A percentile compares a stretch with the other conserved stretches of the same genome.
Conservation (phyloP, 2,113 vertebrate species). For the Cephalopholis sonnerati region DNA sequence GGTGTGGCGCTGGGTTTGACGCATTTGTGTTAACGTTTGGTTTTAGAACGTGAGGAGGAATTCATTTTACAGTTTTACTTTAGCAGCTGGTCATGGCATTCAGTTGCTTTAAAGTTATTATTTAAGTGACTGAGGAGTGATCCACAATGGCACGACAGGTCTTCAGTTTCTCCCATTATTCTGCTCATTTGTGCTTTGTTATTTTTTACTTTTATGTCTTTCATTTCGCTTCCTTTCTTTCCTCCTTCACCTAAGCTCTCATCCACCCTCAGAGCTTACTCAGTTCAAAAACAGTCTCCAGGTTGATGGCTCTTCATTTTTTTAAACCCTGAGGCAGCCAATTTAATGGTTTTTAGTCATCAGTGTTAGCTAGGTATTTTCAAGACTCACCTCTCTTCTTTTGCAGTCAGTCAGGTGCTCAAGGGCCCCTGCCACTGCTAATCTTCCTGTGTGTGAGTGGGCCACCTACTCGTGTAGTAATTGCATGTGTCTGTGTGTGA, state of each 20-base stretch:
- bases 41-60: conserved; percentile 50
- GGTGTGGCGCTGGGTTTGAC: not conserved
- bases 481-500: conserved; percentile 6
- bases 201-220: conserved; percentile 4
- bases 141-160: conserved; percentile 7
- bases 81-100: conserved; percentile 43
- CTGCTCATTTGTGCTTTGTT: conserved; percentile 21
- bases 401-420: conserved; percentile 57
- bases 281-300: conserved; percentile 33
- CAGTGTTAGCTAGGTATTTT: conserved; percentile 45
- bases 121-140: conserved; percentile 26
- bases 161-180: conserved; percentile 33
- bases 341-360: conserved; percentile 69
- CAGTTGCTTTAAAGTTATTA: conserved; percentile 1
- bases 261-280: conserved; percentile 12
- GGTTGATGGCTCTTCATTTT: conserved; percentile 34
- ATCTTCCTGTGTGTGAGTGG: conserved; percentile 37
- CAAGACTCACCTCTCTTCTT: conserved; percentile 58
- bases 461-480: conserved; percentile 42
- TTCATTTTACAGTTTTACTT: conserved; percentile 41
- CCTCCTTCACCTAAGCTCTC: conserved; percentile 6
- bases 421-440: conserved; percentile 43
- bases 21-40: conserved; percentile 6
- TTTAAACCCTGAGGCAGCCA: conserved; percentile 47
- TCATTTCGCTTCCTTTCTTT: not conserved